Conservation (phyloP, 92 coral and sea anemone genomes). For the Porites lobata region DNA sequence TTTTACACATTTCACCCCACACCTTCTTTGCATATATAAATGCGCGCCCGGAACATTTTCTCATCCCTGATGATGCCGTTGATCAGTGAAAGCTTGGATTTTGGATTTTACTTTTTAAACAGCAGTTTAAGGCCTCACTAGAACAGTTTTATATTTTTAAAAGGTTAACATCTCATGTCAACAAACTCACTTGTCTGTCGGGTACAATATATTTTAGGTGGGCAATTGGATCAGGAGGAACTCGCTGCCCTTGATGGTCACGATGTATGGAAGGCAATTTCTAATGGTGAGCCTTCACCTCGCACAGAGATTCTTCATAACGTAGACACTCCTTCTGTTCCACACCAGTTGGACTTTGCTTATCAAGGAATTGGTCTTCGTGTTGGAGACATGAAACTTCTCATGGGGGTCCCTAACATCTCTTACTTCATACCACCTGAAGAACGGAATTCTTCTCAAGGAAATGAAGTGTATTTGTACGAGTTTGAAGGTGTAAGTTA, state of each 20-base stretch:
- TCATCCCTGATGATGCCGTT: too few relatives aligned
- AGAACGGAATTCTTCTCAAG: slow-evolving; percentile 22
- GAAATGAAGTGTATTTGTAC: not conserved
- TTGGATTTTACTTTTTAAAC: too few relatives aligned
- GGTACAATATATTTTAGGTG: slow-evolving; percentile 38
- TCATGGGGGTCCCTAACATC: slow-evolving; percentile 84
- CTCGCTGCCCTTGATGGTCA: slow-evolving; percentile 68
- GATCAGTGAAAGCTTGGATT: too few relatives aligned
- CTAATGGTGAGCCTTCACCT: slow-evolving; percentile 79
- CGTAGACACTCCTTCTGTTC: slow-evolving; percentile 49
- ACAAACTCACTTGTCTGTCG: not conserved
- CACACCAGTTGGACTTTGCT: slow-evolving; percentile 55
- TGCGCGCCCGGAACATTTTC: too few relatives aligned
- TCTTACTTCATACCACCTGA: slow-evolving; percentile 89
- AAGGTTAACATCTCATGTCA: not conserved
- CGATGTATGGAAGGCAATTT: slow-evolving; percentile 81
- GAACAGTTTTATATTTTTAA: too few relatives aligned
- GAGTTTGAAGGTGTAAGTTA: slow-evolving; percentile 23
- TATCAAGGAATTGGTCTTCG: slow-evolving; percentile 73
- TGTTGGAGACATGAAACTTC: slow-evolving; percentile 84
- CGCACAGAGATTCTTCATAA: slow-evolving; percentile 86
- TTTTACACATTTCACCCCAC: too few relatives aligned
- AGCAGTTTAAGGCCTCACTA: too few relatives aligned
- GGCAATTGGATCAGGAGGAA: slow-evolving; percentile 42
- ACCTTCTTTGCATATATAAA: too few relatives aligned